These are phyloP conservation scores for Petrocephalus schoutedeni DNA, from an alignment of 2,797 vertebrate genomes.

Conservation along the genomic window DNA sequence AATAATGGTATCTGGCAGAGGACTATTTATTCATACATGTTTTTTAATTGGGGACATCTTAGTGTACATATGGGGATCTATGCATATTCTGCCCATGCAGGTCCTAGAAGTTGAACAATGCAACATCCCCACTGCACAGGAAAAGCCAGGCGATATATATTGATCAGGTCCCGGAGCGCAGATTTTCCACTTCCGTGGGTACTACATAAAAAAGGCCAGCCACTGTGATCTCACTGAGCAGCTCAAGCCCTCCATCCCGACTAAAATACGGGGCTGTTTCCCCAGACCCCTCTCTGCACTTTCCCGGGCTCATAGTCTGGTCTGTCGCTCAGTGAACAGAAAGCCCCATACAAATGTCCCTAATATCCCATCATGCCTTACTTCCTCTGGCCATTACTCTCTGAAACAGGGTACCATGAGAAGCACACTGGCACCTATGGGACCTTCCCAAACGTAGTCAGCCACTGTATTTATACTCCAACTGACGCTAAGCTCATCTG, in stretches of 20 bases:
- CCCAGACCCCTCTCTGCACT: conserved; percentile 36
- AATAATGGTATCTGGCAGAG: background rate
- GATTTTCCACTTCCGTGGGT: conserved; percentile 35
- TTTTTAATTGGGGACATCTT: background rate
- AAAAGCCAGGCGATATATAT: conserved; percentile 28
- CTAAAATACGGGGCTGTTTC: conserved; percentile 52
- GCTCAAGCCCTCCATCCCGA: conserved; percentile 23
- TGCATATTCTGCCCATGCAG: background rate
- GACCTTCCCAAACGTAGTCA: background rate
- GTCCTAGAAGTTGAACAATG: background rate
- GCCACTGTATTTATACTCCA: background rate
- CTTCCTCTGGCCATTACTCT: background rate
- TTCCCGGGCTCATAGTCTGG: background rate
- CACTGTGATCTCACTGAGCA: background rate
- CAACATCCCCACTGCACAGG: background rate
- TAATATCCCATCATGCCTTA: background rate
- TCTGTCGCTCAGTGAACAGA: background rate
- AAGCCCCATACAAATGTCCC: background rate
- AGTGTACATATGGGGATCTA: no score
- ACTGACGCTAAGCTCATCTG: background rate
- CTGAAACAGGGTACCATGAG: background rate
- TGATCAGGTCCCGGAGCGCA: conserved; percentile 31
- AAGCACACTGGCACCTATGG: background rate
- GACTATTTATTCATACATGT: background rate
- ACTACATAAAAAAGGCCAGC: conserved; percentile 40